A percentile compares a stretch with the other conserved stretches of the same genome.
phyloP scores from a whole-genome alignment of 2,888 invertebrate species.

The Allygus modestus region DNA sequence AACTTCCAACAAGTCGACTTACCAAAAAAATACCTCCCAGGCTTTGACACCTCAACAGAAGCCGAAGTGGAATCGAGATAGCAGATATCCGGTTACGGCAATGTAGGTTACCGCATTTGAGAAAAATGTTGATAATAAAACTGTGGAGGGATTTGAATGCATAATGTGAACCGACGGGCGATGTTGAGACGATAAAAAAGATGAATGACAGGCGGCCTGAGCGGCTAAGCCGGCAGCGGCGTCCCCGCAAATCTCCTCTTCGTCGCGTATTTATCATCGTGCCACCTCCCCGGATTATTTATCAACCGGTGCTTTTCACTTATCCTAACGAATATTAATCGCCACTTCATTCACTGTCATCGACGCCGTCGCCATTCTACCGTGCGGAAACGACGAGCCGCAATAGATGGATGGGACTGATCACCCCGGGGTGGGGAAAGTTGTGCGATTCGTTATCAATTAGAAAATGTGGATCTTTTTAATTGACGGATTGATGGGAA shows the following conservation, averaged over 20 bases:
- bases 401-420: not conserved
- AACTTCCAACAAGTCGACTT: not conserved
- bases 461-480: not conserved
- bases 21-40: not conserved
- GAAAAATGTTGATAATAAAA: constrained; percentile 43
- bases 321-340: constrained; percentile 59
- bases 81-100: constrained; percentile 19
- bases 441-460: not conserved
- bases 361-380: not conserved
- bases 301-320: constrained; percentile 51
- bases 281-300: constrained; percentile 41
- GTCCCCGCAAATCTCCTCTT: not conserved
- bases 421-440: not conserved
- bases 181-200: constrained; percentile 54
- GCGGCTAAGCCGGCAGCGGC: constrained; percentile 44
- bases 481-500: not conserved
- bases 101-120: constrained; percentile 40
- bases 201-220: constrained; percentile 52
- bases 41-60: constrained; percentile 19
- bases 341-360: constrained; percentile 42
- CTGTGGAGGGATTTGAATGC: constrained; percentile 53
- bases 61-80: constrained; percentile 22
- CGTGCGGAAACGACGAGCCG: not conserved
- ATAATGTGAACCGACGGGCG: constrained; percentile 42
- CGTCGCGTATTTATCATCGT: constrained; percentile 35